Conservation (phyloP, 2,888 invertebrate genomes). For the Drosophila nr. fundita region DNA sequence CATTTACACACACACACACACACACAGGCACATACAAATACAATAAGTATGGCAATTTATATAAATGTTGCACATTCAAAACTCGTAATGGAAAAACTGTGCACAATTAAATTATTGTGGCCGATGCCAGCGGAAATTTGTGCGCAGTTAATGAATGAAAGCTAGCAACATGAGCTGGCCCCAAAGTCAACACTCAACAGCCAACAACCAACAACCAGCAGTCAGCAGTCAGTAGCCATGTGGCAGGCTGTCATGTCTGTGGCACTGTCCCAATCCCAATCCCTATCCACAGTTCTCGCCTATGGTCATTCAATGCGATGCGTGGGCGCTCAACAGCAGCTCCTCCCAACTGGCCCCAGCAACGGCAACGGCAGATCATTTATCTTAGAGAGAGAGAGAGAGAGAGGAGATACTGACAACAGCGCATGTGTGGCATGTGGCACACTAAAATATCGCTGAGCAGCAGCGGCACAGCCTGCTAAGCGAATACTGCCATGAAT, state of each 20-base stretch:
- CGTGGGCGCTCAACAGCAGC: constrained; percentile 57
- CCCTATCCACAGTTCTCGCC: constrained; percentile 1
- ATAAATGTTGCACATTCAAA: constrained; percentile 77
- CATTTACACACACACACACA: constrained; percentile 44
- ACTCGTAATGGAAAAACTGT: constrained; percentile 69
- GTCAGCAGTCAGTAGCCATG: constrained; percentile 1
- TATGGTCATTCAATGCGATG: constrained; percentile 50
- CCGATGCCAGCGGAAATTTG: constrained; percentile 51
- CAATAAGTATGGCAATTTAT: constrained; percentile 72
- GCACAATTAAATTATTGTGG: constrained; percentile 66
- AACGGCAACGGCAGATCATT: constrained; percentile 45
- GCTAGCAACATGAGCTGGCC: constrained; percentile 6
- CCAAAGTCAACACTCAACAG: neutral
- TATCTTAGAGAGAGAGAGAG: constrained; percentile 26
- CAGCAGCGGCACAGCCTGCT: constrained; percentile 37
- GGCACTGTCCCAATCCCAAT: neutral
- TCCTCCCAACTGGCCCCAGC: neutral
- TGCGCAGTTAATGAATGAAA: constrained; percentile 51
- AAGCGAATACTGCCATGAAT: constrained; percentile 40
- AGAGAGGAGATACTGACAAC: constrained; percentile 6
- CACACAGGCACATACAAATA: constrained; percentile 3
- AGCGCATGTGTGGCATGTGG: constrained; percentile 55
- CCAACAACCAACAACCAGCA: neutral
- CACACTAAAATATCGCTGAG: constrained; percentile 31
- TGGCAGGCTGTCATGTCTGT: constrained; percentile 27